Percentiles rank a stretch among this genome's conserved stretches.
Conservation (phyloP, 2,113 vertebrate genomes). For the Ciconia maguari region DNA sequence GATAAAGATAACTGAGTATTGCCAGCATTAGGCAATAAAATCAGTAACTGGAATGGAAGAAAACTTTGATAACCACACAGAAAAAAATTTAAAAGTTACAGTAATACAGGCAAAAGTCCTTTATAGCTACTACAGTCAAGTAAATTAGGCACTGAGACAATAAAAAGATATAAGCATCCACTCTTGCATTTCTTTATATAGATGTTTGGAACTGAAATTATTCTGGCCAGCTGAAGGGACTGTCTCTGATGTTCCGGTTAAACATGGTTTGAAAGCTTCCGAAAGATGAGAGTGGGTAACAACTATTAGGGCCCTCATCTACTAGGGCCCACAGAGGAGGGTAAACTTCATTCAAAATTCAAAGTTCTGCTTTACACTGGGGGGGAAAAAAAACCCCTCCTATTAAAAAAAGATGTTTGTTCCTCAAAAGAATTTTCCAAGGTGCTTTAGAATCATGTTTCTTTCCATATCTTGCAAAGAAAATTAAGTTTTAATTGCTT, state of each 20-base stretch:
- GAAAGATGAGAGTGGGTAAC: neutral
- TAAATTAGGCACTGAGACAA: neutral
- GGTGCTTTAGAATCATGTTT: neutral
- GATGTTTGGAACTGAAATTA: neutral
- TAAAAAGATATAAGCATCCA: neutral
- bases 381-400: neutral
- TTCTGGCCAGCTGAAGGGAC: neutral
- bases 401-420: neutral
- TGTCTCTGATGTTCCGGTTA: neutral
- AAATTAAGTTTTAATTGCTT: conserved; percentile 5
- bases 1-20: conserved; percentile 26
- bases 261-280: neutral
- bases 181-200: neutral
- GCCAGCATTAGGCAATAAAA: conserved; percentile 39
- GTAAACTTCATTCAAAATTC: neutral
- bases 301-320: neutral
- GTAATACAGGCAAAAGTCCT: neutral
- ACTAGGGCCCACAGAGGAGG: neutral
- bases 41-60: conserved; percentile 12
- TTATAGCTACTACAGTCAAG: neutral
- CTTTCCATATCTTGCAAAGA: neutral
- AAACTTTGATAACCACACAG: neutral
- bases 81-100: neutral
- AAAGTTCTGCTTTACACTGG: neutral
- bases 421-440: neutral